These are phyloP conservation scores for Thalpophila matura DNA, from an alignment of 2,888 invertebrate genomes.

Conservation along the genomic window DNA sequence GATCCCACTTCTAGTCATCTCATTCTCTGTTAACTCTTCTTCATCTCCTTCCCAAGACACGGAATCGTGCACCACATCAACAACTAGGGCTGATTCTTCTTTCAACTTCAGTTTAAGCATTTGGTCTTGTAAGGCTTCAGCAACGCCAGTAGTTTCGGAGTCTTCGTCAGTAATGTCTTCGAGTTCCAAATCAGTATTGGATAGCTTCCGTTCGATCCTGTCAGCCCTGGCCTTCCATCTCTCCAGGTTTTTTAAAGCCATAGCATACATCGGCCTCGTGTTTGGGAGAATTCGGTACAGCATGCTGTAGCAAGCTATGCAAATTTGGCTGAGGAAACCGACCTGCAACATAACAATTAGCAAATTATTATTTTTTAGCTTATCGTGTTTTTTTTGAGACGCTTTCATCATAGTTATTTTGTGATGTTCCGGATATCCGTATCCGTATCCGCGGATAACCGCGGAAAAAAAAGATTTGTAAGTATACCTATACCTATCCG, in stretches of 20 bases:
- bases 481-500: too few relatives aligned
- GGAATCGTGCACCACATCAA: conserved; percentile 53
- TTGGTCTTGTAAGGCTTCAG: conserved; percentile 6
- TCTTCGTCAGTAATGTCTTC: conserved; percentile 1
- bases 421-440: too few relatives aligned
- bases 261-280: conserved; percentile 93
- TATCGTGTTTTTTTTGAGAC: too few relatives aligned
- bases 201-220: conserved; percentile 35
- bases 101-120: conserved; percentile 4
- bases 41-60: conserved; percentile 70
- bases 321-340: conserved; percentile 95
- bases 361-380: too few relatives aligned
- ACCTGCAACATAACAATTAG: conserved; percentile 89
- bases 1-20: conserved; percentile 51
- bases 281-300: conserved; percentile 93
- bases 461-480: too few relatives aligned
- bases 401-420: too few relatives aligned
- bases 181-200: neutral
- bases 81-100: conserved; percentile 29
- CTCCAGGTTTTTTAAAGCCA: conserved; percentile 90
- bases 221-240: conserved; percentile 73
- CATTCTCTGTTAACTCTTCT: conserved; percentile 30
- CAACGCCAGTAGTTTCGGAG: neutral
- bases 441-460: too few relatives aligned
- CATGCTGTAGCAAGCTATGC: conserved; percentile 95